Percentiles rank a stretch among this genome's conserved stretches.
These are phyloP conservation scores for Pomacea maculata DNA, from an alignment of 1,140 invertebrate genomes.

Conservation along the genomic window DNA sequence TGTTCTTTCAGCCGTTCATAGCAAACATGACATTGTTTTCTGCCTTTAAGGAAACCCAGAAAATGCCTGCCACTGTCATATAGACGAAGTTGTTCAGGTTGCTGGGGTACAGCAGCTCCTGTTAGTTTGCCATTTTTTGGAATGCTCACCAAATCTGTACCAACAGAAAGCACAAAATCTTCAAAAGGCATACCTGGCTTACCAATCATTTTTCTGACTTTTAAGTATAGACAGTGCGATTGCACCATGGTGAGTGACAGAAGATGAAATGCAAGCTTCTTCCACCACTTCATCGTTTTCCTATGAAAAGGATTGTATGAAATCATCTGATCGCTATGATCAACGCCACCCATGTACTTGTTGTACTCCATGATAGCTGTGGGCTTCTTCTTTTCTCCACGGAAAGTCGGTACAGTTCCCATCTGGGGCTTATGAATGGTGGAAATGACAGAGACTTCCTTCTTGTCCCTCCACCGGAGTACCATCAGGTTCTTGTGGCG, in stretches of 20 bases:
- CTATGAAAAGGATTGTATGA: constrained; percentile 8
- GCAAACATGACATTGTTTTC: no score
- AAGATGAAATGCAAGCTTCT: constrained; percentile 6
- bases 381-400: constrained; percentile 12
- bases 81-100: no score
- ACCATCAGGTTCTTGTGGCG: neutral
- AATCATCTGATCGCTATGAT: neutral
- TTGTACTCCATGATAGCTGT: neutral
- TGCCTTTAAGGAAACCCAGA: no score
- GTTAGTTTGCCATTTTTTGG: no score
- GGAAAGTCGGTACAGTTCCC: neutral
- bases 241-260: constrained; percentile 4
- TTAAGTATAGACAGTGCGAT: neutral
- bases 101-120: no score
- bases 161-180: no score
- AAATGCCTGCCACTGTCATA: no score
- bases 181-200: no score
- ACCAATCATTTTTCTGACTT: neutral
- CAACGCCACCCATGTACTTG: constrained; percentile 13
- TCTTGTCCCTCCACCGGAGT: constrained; percentile 17
- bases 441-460: constrained; percentile 1
- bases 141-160: no score
- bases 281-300: constrained; percentile 25
- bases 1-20: no score
- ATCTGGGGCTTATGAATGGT: constrained; percentile 2